Evolutionary conservation across 2,888 invertebrate species (phyloP), one percentile per base, ranked within the genome.

Genomic region (Lepidochitona cinerea): DNA sequence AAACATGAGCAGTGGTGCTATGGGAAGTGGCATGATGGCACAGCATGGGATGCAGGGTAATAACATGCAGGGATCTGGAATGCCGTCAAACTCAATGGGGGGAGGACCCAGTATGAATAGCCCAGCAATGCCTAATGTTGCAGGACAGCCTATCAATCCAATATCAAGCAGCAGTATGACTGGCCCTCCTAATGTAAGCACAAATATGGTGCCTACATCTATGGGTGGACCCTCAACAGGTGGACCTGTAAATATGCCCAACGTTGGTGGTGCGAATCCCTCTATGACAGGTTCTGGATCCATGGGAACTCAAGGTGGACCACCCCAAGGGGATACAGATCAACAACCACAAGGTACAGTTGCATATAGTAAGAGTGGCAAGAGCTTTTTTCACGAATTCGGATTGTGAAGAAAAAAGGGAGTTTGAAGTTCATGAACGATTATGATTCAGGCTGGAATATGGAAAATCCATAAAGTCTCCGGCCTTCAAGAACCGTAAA

Each of bases 1-100:
- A 71, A 79, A 75, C 75, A 69, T 73, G 41, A 73, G 59, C 49
- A 35, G 71, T 53, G 49, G 29, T 54, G 32, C 35, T 36, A 65
- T 26, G 49, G 23, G 32, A 26, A 33, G 49, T 26, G 52, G 52
- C 4, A 37, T 29, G 72, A 35, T 6, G 26, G 72, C 53, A 7
- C 69, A 59, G 26, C 66, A 64, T 14, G 64, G 33, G 18, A 75
- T 74, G 72, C 66, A 52, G 9, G 52, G 23, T 35, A 70, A 52
- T 33, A 70, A 71, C 18, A 79, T 78, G 79, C 74, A 72, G 65
- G 75, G 70, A 0, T 73, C 76, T 29, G 73, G 75, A 14, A 79
- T 81, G 80, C 71, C 72, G 36, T 54, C 70, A 18, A 64, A 64
- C 35, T 70, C 53, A 37, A 73, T 79, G 79, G 66, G 68, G 52